phyloP scores from a whole-genome alignment of 2,113 vertebrate species.

The Verasper variegatus region DNA sequence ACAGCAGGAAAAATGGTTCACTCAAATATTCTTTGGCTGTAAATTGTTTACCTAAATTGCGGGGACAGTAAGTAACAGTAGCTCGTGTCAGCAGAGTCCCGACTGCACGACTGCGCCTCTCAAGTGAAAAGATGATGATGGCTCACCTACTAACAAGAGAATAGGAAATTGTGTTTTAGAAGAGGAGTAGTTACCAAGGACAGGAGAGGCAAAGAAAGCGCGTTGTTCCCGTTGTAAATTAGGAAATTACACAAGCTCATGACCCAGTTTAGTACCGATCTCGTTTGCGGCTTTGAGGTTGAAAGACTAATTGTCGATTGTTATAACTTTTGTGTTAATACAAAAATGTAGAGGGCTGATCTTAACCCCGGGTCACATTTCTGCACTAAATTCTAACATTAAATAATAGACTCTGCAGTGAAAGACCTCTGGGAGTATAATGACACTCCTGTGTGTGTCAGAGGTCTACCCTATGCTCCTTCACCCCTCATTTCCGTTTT shows the following conservation, averaged over 20 bases:
- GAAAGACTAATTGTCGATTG: slow-evolving; percentile 69
- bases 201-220: slow-evolving; percentile 27
- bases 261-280: slow-evolving; percentile 62
- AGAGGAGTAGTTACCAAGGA: slow-evolving; percentile 29
- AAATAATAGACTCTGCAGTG: slow-evolving; percentile 58
- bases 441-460: slow-evolving; percentile 41
- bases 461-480: slow-evolving; percentile 28
- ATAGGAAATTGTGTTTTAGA: slow-evolving; percentile 35
- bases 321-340: slow-evolving; percentile 71
- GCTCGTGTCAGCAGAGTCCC: slow-evolving; percentile 7
- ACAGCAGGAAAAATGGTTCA: not conserved
- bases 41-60: slow-evolving; percentile 6
- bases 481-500: slow-evolving; percentile 31
- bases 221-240: slow-evolving; percentile 50
- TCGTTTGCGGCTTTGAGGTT: slow-evolving; percentile 51
- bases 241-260: slow-evolving; percentile 58
- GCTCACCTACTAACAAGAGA: slow-evolving; percentile 21
- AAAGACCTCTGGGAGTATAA: slow-evolving; percentile 38
- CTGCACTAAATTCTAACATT: slow-evolving; percentile 64
- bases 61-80: not conserved
- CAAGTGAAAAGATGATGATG: slow-evolving; percentile 26
- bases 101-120: slow-evolving; percentile 17
- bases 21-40: not conserved
- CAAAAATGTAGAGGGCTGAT: slow-evolving; percentile 50
- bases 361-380: slow-evolving; percentile 58